These are phyloP conservation scores for Aphidius gifuensis DNA, from an alignment of 1,140 invertebrate species.

Conservation along the genomic window DNA sequence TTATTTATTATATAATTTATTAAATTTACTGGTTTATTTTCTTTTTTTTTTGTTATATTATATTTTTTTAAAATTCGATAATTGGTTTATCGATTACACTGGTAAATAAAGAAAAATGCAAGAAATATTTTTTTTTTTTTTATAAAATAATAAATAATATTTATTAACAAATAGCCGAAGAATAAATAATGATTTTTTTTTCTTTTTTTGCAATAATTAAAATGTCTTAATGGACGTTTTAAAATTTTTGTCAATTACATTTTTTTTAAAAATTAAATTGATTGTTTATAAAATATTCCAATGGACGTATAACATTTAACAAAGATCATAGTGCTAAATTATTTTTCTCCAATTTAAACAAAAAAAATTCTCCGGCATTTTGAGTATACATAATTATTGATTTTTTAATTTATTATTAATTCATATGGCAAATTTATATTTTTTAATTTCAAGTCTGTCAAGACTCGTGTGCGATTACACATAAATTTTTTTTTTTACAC, in stretches of 20 bases:
- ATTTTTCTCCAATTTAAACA: too few relatives aligned
- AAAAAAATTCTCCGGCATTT: neutral
- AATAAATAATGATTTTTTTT: too few relatives aligned
- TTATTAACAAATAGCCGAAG: neutral
- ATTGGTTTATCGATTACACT: slow-evolving; percentile 19
- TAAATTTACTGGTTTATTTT: neutral
- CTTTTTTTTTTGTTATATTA: slow-evolving; percentile 7
- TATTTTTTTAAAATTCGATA: slow-evolving; percentile 14
- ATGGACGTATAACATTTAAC: too few relatives aligned
- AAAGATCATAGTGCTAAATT: too few relatives aligned
- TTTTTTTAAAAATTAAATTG: too few relatives aligned
- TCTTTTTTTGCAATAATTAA: too few relatives aligned
- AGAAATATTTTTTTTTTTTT: neutral
- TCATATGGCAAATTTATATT: slow-evolving; percentile 25
- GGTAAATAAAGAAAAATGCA: neutral
- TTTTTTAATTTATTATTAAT: slow-evolving; percentile 1
- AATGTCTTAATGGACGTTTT: too few relatives aligned
- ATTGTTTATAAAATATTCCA: too few relatives aligned
- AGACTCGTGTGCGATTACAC: slow-evolving; percentile 26
- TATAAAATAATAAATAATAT: slow-evolving; percentile 8
- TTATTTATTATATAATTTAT: neutral
- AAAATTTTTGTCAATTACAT: too few relatives aligned
- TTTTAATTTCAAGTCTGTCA: slow-evolving; percentile 15
- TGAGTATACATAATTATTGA: slow-evolving; percentile 10
- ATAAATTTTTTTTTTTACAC: neutral